Evolutionary conservation across 1,140 invertebrate genomes (phyloP).

Genomic region (Hyles vespertilio): DNA sequence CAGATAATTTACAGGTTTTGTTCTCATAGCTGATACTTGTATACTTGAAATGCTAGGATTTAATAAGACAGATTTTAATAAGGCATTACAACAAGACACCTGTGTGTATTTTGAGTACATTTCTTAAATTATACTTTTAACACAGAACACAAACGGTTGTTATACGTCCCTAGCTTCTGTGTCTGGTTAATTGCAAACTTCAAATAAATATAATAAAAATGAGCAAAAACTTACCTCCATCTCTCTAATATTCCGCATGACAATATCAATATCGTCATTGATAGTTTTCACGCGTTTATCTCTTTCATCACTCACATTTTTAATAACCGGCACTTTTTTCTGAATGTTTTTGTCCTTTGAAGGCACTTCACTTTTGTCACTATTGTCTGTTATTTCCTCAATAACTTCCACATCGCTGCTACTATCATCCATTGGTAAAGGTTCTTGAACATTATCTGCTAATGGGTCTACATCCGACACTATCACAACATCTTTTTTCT

Average conservation of each 20-base stretch:
- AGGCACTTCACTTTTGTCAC: conserved; percentile 62
- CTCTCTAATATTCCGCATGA: conserved; percentile 45
- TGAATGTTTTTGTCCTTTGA: conserved; percentile 42
- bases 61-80: too few species aligned
- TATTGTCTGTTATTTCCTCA: conserved; percentile 51
- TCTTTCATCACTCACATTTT: conserved; percentile 20
- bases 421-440: conserved; percentile 56
- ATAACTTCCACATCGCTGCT: conserved; percentile 65
- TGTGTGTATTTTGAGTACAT: too few species aligned
- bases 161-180: too few species aligned
- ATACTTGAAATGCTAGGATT: too few species aligned
- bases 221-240: conserved; percentile 34
- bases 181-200: too few species aligned
- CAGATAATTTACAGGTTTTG: too few species aligned
- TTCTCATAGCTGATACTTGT: too few species aligned
- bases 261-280: conserved; percentile 45
- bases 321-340: conserved; percentile 24
- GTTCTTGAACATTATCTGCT: conserved; percentile 37
- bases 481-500: conserved; percentile 61
- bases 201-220: too few species aligned
- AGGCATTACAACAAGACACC: too few species aligned
- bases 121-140: too few species aligned
- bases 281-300: conserved; percentile 37
- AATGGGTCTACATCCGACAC: conserved; percentile 58
- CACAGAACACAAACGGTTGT: too few species aligned